Evolutionary conservation across 1,140 invertebrate genomes (phyloP).

Genomic region (Teleopsis dalmanni): DNA sequence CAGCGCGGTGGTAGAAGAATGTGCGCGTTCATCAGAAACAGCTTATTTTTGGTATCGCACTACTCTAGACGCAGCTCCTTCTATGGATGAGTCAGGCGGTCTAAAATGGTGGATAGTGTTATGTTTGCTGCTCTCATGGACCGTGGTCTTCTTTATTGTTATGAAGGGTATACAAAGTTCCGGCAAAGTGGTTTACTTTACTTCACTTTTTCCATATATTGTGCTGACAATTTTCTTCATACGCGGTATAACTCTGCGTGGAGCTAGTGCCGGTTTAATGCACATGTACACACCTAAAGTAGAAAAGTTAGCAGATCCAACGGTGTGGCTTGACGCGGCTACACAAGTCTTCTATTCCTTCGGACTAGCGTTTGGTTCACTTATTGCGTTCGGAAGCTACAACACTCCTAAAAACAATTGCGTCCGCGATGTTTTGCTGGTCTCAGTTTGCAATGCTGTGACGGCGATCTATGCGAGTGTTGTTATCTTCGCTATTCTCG

Average conservation of each 20-base stretch:
- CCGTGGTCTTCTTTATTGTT: constrained; percentile 92
- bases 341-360: constrained; percentile 95
- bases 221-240: constrained; percentile 94
- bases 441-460: constrained; percentile 82
- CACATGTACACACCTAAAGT: constrained; percentile 91
- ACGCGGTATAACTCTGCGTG: constrained; percentile 80
- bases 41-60: constrained; percentile 85
- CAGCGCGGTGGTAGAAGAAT: constrained; percentile 61
- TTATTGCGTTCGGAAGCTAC: constrained; percentile 87
- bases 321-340: constrained; percentile 88
- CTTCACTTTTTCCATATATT: constrained; percentile 90
- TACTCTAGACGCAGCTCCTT: constrained; percentile 73
- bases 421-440: constrained; percentile 79
- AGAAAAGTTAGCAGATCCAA: constrained; percentile 69
- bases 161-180: constrained; percentile 98
- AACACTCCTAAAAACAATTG: constrained; percentile 87
- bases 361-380: constrained; percentile 84
- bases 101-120: constrained; percentile 92
- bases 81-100: constrained; percentile 72
- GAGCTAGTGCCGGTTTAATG: constrained; percentile 76
- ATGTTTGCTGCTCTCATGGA: constrained; percentile 88
- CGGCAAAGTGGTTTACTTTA: constrained; percentile 96
- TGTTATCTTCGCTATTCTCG: constrained; percentile 81
- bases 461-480: constrained; percentile 92
- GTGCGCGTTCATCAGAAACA: constrained; percentile 73